Evolutionary conservation across 2,797 vertebrate genomes (phyloP), one percentile per base, ranked within the genome.

Genomic region (Chaetophractus vellerosus): DNA sequence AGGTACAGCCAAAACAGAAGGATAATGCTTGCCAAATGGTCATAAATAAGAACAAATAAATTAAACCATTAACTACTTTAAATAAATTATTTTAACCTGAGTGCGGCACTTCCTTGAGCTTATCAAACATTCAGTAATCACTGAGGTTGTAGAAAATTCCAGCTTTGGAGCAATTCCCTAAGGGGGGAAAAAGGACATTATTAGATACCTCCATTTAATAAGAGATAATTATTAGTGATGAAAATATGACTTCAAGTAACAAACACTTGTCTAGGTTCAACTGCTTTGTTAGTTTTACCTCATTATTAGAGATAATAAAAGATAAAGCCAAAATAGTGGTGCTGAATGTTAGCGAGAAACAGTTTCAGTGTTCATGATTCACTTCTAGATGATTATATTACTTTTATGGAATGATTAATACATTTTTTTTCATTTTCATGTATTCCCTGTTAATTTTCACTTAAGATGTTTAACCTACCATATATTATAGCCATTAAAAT

Each of bases 131-230:
- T 99, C 99, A 88, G 99, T 99, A 98, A 99, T 99, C 98, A 99
- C 98, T 96, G 99, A 99, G 95, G 98, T 99, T 64, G 99, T 99
- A 96, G 99, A 98, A 98, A 99, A 99, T 98, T 99, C 99, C 98
- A 99, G 98, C 99, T 99, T 99, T 98, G 99, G 99, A 98, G 99
- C 99, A 98, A 99, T 99, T 99, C 99, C 99, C 99, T 99, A 88
- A 97, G 97, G 97, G 96, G 11, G 96, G 98, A 98, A 97, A 97
- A 79, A 98, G 82, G 95, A 82, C 97, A 98, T 98, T 98, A 98
- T 98, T 98, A 98, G 97, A 98, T 95, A 98, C 97, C 98, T 98
- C 97, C 96, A 97, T 98, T 97, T 95, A 96, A 95, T 98, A 98
- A 96, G 97, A 98, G 97, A 97, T 98, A 98, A 81, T 59, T n/a